Percentiles rank a stretch among this genome's conserved stretches.
Conservation (phyloP, 2,113 vertebrate genomes). For the Dryoscopus gambensis region DNA sequence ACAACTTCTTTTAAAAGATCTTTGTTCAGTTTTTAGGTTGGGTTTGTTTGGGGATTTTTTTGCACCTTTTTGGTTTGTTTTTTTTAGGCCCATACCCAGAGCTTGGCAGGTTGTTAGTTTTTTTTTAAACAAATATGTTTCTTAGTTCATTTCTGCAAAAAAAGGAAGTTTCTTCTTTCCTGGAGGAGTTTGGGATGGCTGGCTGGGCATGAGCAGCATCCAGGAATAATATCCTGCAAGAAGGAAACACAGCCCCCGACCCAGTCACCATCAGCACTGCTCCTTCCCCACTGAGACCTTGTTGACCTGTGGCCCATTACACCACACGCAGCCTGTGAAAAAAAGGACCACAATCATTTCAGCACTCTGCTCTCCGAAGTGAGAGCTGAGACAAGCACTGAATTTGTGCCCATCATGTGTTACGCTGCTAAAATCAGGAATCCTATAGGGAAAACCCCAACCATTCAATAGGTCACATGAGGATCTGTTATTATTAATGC, state of each 20-base stretch:
- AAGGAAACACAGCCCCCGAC: neutral
- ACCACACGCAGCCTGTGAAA: neutral
- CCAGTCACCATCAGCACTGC: neutral
- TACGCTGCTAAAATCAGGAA: neutral
- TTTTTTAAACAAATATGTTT: neutral
- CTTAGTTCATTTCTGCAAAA: neutral
- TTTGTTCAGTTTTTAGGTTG: neutral
- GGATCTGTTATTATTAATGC: neutral
- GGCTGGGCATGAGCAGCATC: neutral
- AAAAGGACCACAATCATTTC: neutral
- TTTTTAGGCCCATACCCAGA: neutral
- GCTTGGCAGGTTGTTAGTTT: fast-evolving
- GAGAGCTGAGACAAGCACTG: neutral
- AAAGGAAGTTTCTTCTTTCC: neutral
- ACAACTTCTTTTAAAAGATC: neutral
- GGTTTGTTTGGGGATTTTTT: neutral
- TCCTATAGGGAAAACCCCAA: neutral
- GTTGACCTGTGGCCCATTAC: neutral
- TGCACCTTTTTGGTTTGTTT: neutral
- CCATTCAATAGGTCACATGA: neutral
- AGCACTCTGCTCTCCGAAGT: neutral
- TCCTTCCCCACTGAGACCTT: neutral
- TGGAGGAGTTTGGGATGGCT: neutral
- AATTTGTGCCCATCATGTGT: neutral
- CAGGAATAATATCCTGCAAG: neutral